Base-by-base conservation (phyloP, 2,113 vertebrate species). In the Gymnorhina tibicen region DNA sequence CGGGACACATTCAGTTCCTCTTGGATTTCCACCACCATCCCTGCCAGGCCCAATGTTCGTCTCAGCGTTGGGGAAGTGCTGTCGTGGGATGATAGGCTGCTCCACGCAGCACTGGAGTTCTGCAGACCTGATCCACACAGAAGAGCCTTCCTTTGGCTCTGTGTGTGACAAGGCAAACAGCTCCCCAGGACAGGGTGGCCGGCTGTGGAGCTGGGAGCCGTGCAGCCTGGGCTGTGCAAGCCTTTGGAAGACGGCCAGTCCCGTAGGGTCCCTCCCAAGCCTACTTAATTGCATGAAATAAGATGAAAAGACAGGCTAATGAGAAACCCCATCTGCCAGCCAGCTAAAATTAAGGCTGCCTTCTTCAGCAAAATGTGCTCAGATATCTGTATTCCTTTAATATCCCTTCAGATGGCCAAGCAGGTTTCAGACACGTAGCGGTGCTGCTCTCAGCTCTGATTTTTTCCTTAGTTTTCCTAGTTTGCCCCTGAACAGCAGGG, bases 301-400 rank as follows among this genome's bases (percentile, higher is more conserved):
- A 93, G 93, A 95, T 85, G 91, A 96, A 79, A 73, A 91, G 96
- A 91, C 95, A 93, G 93, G 85, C 89, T 97, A 96, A 96, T 96
- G 95, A 96, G 95, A 66, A 89, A 80, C 39, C 89, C 94, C 94
- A 96, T 96, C 95, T 96, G 93, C 89, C 91, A 97, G 85, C 78
- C 93, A 85, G 78, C 85, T 95, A 85, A 87, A 95, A 95, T 89
- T 76, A 87, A 79, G 89, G 87, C 91, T 91, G 85, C 85, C 85
- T 95, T 82, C 93, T 42, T 82, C 46, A 68, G 81, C 4, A 14
- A 30, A 69, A 93, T 39, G 91, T 91, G 84, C 89, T 95, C 69
- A 37, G 69, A 66, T 95, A 85, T 73, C 89, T 69, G 78, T 24
- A 56, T n/a, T 76, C 93, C 62, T 88, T 47, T 87, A 79, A 52